Evolutionary conservation across 1,140 invertebrate species (phyloP).

Genomic region (Daktulosphaira vitifoliae): DNA sequence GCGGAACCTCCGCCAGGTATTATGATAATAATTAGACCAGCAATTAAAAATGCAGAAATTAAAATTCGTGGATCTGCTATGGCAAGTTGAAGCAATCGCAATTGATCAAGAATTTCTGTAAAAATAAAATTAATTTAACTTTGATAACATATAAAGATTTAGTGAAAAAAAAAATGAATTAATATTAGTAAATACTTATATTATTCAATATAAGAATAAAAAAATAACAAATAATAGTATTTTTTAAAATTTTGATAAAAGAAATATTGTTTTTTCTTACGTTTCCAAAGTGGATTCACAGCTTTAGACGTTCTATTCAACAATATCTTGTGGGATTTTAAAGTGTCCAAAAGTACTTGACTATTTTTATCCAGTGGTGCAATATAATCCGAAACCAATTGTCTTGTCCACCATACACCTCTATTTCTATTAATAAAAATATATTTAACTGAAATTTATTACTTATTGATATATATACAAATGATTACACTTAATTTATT

Average conservation of each 20-base stretch:
- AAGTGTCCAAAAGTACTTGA: slow-evolving; percentile 14
- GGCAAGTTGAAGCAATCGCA: not conserved
- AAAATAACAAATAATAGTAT: too few relatives aligned
- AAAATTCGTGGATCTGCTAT: not conserved
- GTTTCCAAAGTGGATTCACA: slow-evolving; percentile 3
- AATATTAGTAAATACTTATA: too few relatives aligned
- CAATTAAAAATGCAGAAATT: slow-evolving; percentile 8
- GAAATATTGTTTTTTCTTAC: too few relatives aligned
- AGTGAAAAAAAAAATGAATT: too few relatives aligned
- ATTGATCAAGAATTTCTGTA: slow-evolving; percentile 23
- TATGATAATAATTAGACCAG: slow-evolving; percentile 11
- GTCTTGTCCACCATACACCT: slow-evolving; percentile 15
- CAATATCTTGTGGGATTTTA: slow-evolving; percentile 11
- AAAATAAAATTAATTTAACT: not conserved
- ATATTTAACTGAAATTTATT: too few relatives aligned
- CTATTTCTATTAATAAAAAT: not conserved
- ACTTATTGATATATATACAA: too few relatives aligned
- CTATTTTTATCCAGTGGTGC: slow-evolving; percentile 13
- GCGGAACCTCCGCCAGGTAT: not conserved
- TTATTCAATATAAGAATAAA: too few relatives aligned
- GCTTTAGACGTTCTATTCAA: slow-evolving; percentile 1
- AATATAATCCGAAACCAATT: slow-evolving; percentile 9
- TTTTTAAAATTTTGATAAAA: slow-evolving; percentile 1
- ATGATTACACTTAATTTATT: too few relatives aligned
- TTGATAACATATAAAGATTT: too few relatives aligned